Evolutionary conservation across 2,113 vertebrate genomes (phyloP).

Genomic region (Phylloscopus trochiloides): DNA sequence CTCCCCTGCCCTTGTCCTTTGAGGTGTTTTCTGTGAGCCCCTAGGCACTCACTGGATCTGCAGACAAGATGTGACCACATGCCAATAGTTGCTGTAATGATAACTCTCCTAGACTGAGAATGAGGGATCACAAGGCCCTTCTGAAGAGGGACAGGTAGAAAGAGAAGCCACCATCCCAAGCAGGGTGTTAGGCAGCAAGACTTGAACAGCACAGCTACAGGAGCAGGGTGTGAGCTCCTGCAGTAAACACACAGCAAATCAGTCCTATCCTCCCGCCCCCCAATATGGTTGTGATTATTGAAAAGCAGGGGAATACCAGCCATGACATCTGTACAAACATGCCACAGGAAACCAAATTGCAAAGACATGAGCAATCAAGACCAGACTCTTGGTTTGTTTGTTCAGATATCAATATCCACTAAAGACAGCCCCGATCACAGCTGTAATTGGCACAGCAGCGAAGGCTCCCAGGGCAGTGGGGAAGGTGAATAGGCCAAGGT

Average conservation of each 20-base stretch:
- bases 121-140: background rate
- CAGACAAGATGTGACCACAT: background rate
- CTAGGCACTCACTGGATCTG: background rate
- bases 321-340: conserved; percentile 42
- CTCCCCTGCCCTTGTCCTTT: background rate
- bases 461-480: background rate
- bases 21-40: background rate
- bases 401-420: background rate
- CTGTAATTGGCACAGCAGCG: background rate
- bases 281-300: background rate
- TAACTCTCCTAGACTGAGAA: background rate
- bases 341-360: conserved; percentile 23
- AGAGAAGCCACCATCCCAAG: background rate
- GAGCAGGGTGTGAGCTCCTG: background rate
- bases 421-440: background rate
- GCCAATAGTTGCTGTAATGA: background rate
- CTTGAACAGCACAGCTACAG: background rate
- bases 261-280: background rate
- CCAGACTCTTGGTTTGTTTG: conserved; percentile 31
- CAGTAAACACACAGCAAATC: background rate
- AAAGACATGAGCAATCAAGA: conserved; percentile 36
- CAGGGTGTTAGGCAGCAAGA: background rate
- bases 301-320: conserved; percentile 6
- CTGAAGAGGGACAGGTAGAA: background rate
- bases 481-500: conserved; percentile 17